phyloP scores from a whole-genome alignment of 2,797 vertebrate species.

The Aeoliscus strigatus region DNA sequence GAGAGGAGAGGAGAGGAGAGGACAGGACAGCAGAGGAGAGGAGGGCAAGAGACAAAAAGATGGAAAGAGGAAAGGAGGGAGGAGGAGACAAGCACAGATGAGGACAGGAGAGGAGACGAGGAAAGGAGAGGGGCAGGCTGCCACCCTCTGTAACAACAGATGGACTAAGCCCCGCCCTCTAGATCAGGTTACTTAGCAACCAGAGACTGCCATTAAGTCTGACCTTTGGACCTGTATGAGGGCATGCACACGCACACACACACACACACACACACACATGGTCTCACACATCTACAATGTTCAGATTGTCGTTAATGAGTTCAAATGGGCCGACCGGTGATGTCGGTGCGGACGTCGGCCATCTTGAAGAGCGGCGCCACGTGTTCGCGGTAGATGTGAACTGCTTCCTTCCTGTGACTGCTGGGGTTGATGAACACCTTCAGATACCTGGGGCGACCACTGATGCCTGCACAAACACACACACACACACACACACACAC shows the following conservation, averaged over 20 bases:
- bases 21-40: neutral
- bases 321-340: constrained; percentile 50
- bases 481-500: constrained; percentile 14
- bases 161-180: constrained; percentile 48
- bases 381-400: constrained; percentile 82
- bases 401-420: constrained; percentile 89
- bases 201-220: constrained; percentile 59
- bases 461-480: constrained; percentile 27
- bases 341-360: constrained; percentile 84
- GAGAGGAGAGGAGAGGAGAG: constrained; percentile 8
- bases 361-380: constrained; percentile 92
- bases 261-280: constrained; percentile 14
- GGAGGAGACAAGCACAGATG: neutral
- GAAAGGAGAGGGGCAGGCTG: constrained; percentile 25
- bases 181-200: constrained; percentile 63
- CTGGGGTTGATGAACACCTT: constrained; percentile 92
- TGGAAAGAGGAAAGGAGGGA: neutral
- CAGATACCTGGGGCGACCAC: constrained; percentile 77
- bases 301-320: neutral
- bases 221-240: constrained; percentile 56
- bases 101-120: neutral
- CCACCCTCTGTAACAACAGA: constrained; percentile 57
- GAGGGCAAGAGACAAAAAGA: neutral
- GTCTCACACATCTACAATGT: constrained; percentile 4
- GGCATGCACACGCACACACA: constrained; percentile 21